Evolutionary conservation across 2,113 vertebrate genomes (phyloP), one percentile per base, ranked within the genome.

Genomic region (Raja brachyura): DNA sequence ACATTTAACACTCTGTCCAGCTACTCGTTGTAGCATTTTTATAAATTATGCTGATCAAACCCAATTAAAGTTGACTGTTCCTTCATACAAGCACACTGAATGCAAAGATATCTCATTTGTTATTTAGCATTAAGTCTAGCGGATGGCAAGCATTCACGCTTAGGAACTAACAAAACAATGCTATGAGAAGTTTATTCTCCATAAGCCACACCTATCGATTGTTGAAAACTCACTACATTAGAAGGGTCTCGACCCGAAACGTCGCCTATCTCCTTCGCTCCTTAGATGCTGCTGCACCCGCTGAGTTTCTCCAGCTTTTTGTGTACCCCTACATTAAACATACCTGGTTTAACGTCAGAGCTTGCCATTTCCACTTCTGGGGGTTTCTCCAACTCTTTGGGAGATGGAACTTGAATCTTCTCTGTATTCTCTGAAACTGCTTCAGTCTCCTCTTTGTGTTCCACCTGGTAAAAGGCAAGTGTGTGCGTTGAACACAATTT

Each of bases 401-500:
- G 90, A 73, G 90, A 92, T 39, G 90, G 66, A 63, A 73, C 97
- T 8, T 95, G 94, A 0, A 56, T 93, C 93, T 98, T 99, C 94
- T 98, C 98, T 0, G 96, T 95, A 7, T 97, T 96, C 94, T 98
- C 96, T 93, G 95, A 22, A 95, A 95, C 93, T 97, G 97, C 94
- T 97, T 96, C 63, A 0, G 96, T 95, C 93, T 99, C 98, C 0
- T 97, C 97, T 94, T 98, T 99, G 73, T 56, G 96, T 95, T 99
- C 98, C 13, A 96, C 96, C 98, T 99, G 93, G 25, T 86, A 63
- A 86, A 86, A 86, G 56, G 13, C 56, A 86, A 86, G 28, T n/a
- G 54, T 28, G 8, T 3, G 28, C n/a, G 59, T n/a, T 86, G 28
- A 86, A 63, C 28, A 86, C 22, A 63, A 9, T 33, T 77, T 33